A percentile compares a stretch with the other conserved stretches of the same genome.
phyloP scores from a whole-genome alignment of 2,888 invertebrate species.

The Coenonympha arcania region DNA sequence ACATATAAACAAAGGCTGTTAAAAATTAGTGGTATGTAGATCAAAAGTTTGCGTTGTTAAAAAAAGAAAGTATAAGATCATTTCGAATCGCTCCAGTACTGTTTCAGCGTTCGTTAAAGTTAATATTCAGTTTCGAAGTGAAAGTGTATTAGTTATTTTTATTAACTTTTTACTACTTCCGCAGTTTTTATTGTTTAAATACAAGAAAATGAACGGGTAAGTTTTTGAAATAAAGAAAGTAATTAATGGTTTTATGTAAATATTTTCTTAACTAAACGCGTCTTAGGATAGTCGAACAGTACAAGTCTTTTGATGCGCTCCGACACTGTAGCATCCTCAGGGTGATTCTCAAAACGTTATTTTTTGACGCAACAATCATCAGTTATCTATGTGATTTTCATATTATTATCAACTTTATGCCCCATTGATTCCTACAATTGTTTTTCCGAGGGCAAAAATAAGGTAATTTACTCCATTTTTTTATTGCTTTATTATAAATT shows the following conservation, averaged over 20 bases:
- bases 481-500: no score
- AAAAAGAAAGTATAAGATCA: constrained; percentile 26
- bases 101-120: constrained; percentile 11
- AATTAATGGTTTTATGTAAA: neutral
- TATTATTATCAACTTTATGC: no score
- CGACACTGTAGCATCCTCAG: no score
- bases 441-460: no score
- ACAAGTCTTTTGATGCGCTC: no score
- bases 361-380: no score
- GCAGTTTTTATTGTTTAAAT: neutral
- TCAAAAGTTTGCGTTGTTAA: constrained; percentile 10
- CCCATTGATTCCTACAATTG: no score
- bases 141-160: constrained; percentile 7
- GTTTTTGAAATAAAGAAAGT: neutral
- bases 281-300: no score
- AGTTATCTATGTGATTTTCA: no score
- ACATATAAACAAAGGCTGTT: neutral
- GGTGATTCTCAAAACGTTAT: no score
- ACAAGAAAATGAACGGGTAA: constrained; percentile 3
- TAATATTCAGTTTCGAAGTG: constrained; percentile 8
- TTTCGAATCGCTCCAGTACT: constrained; percentile 10
- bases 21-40: neutral
- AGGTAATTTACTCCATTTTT: no score
- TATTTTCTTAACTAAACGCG: no score
- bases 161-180: neutral